A percentile compares a stretch with the other conserved stretches of the same genome.
These are phyloP conservation scores for Epirrhoe tristata DNA, from an alignment of 2,888 invertebrate species.

Conservation along the genomic window DNA sequence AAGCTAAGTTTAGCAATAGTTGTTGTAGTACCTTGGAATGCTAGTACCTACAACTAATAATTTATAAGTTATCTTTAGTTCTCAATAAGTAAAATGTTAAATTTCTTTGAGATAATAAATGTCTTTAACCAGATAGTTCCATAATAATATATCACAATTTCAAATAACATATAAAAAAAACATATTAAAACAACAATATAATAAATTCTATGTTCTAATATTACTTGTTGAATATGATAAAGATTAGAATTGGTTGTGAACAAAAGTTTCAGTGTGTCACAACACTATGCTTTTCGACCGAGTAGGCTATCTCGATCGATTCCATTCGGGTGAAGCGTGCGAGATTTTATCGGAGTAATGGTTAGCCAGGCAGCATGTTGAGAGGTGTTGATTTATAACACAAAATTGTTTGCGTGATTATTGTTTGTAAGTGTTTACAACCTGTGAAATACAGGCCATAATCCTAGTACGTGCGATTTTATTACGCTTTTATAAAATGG, in stretches of 20 bases:
- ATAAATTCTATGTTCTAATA: not conserved
- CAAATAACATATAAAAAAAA: too few relatives aligned
- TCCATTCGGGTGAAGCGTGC: conserved; percentile 26
- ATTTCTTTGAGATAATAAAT: too few relatives aligned
- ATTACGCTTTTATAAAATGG: not conserved
- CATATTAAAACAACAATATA: not conserved
- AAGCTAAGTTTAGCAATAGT: too few relatives aligned
- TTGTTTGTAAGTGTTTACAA: conserved; percentile 10
- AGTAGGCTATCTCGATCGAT: conserved; percentile 42
- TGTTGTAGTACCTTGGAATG: too few relatives aligned
- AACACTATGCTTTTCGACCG: conserved; percentile 42
- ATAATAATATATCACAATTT: too few relatives aligned
- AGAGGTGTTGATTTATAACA: conserved; percentile 37
- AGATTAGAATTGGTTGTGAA: not conserved
- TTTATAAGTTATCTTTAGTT: too few relatives aligned
- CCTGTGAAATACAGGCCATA: not conserved
- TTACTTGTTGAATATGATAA: not conserved
- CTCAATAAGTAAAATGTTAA: too few relatives aligned
- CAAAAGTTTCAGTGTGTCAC: conserved; percentile 7
- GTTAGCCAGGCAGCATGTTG: conserved; percentile 28
- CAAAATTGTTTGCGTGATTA: conserved; percentile 34
- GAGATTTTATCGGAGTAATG: conserved; percentile 35
- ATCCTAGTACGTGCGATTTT: not conserved
- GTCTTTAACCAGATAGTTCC: too few relatives aligned
- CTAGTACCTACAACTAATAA: too few relatives aligned